Base-by-base conservation (phyloP, 2,888 invertebrate species). In the Bruchidius siliquastri region DNA sequence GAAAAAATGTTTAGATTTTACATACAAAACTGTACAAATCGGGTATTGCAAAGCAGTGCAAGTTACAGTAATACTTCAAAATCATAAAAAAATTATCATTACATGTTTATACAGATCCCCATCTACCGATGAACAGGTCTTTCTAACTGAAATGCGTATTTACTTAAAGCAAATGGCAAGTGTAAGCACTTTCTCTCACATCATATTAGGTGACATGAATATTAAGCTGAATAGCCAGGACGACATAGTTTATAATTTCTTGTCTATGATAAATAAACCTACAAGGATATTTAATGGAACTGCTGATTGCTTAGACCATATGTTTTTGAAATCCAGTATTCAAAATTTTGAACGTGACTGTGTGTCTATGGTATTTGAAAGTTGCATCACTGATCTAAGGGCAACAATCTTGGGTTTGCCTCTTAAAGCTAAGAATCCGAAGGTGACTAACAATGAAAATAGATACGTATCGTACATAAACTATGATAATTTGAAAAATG, bases 181-280 rank as follows among this genome's bases (percentile, higher is more conserved):
- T 68, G 3, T 6, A 2, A 67, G 21, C 21, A 22, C 20, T 3
- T 20, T 68, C 68, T 13, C 68, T 30, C 72, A 72, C 22, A 68
- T 72, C 20, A 22, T 72, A 22, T 22, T 72, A 21, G 68, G 72
- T 30, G 72, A 72, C 67, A 72, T 72, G 68, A 72, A 72, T 72
- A 26, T 72, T n/a, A 72, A 72, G 20, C 21, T 72, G n/a, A 67
- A 67, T 20, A n/a, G 10, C 2, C 18, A 71, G 30, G 30, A 26
- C 30, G 21, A 72, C 68, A 68, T 26, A 30, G 72, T 72, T n/a
- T 68, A n/a, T 22, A 72, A 72, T 26, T 72, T 68, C 49, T 13
- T 69, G 20, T 72, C 72, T 21, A 72, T 72, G 49, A 68, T 69
- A 22, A 68, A 69, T 20, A 68, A 68, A 26, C 13, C 6, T 30